Percentiles rank a stretch among this genome's conserved stretches.
phyloP scores from a whole-genome alignment of 2,113 vertebrate genomes.

The Zootoca vivipara region DNA sequence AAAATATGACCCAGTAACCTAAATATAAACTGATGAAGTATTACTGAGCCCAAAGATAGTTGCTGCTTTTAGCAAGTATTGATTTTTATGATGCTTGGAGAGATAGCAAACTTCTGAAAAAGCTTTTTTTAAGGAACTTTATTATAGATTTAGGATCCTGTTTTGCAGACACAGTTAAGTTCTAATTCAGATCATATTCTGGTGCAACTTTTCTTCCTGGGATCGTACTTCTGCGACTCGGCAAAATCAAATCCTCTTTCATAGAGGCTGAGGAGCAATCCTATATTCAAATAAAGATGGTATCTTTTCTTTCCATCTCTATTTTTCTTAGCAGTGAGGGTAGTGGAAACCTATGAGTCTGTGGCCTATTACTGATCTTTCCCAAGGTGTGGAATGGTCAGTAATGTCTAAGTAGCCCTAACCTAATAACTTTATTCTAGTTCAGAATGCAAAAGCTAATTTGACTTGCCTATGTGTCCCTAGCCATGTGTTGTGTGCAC shows the following conservation, averaged over 20 bases:
- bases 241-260: neutral
- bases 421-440: too few relatives aligned
- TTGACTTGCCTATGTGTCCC: too few relatives aligned
- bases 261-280: neutral
- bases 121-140: neutral
- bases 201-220: neutral
- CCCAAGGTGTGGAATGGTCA: neutral
- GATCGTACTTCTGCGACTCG: too few relatives aligned
- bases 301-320: neutral
- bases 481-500: neutral
- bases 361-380: neutral
- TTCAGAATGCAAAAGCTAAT: neutral
- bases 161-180: slow-evolving; percentile 3
- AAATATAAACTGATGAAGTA: slow-evolving; percentile 1
- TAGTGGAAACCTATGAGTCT: neutral
- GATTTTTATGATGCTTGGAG: slow-evolving; percentile 38
- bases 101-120: neutral
- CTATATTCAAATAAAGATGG: neutral
- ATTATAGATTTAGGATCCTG: neutral
- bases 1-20: neutral
- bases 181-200: slow-evolving; percentile 2
- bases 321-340: neutral
- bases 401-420: neutral
- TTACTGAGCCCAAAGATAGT: neutral
- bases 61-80: slow-evolving; percentile 16